Evolutionary conservation across 1,140 invertebrate genomes (phyloP), one percentile per base, ranked within the genome.

Genomic region (Cataglyphis hispanica): DNA sequence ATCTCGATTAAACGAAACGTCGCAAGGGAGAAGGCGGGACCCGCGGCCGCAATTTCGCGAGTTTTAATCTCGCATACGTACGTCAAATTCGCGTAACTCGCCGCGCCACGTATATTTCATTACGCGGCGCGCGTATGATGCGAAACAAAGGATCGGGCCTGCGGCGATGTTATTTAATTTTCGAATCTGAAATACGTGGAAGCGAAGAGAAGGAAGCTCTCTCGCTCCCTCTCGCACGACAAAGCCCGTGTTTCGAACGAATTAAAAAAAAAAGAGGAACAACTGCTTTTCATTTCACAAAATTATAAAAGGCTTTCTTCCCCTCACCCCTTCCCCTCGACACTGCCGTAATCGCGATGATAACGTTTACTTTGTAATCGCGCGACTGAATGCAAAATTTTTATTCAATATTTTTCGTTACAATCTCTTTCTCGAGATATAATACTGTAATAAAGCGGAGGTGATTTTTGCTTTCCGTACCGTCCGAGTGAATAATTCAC

Each of bases 101-200:
- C 31, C 19, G 53, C 8, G 80, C 27, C 13, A 56, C n/a, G 72
- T 61, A 43, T 86, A 86, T 86, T 86, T 80, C 64, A 86, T 81
- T 86, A 86, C 63, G 53, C 43, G n/a, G n/a, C 22, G 27, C 81
- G 81, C 64, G 84, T 37, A 81, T 50, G 64, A 86, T 86, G 70
- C 64, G 77, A 80, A 86, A 83, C 84, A 86, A 86, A 86, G 84
- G 76, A 69, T 81, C 56, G 43, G 46, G 77, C 84, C 56, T 37
- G 50, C 50, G 77, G 84, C 77, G 16, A 83, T 64, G 76, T 83
- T 86, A 86, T 86, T 86, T 86, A 86, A 86, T 86, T 86, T 86
- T 81, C 77, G 40, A 72, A 86, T 80, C 63, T 67, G 53, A 81
- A 81, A 81, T 37, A 19, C 46, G 64, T 40, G 75, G 66, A 86